Evolutionary conservation across 2,888 invertebrate species (phyloP), one percentile per base, ranked within the genome.

Genomic region (Dryocosmus kuriphilus): DNA sequence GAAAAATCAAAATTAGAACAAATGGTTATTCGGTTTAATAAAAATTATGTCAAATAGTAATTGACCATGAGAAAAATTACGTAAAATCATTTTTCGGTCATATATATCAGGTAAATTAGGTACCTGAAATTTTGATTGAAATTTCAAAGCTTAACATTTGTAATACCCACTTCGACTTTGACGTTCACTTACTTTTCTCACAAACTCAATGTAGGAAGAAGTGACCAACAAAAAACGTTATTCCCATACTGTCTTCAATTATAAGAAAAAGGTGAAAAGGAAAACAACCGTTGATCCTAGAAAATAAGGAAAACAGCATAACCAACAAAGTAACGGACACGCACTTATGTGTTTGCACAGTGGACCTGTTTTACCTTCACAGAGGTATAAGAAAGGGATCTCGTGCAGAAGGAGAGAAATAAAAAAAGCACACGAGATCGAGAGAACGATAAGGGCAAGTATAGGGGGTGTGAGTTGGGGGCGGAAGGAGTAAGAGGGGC

Each of bases 401-500:
- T 24, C 24, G 35, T 71, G 22, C 16, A 24, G 51, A 32, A 71
- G 38, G 30, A 32, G n/a, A 14, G 32, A 19, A 61, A n/a, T 1
- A 8, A n/a, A 51, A n/a, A 22, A 41, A 41, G 41, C 9, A n/a
- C 8, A n/a, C 16, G 2, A 51, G 51, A 51, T 51, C 51, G 51
- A 51, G n/a, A n/a, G 60, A 67, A 22, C 27, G 11, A 46, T 46
- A 67, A 2, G 75, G 61, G 67, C 71, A 71, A 41, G 32, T n/a
- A 32, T 30, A 35, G 35, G 19, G 57, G 62, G 27, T 14, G 57
- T 32, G 77, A 76, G 61, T 62, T 55, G 76, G 55, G 74, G 35
- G 32, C 22, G 60, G 65, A 79, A 41, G 57, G 77, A 77, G 74
- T 79, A 75, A 77, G 60, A 71, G 67, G 77, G 85, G 82, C 81